phyloP scores from a whole-genome alignment of 2,888 invertebrate genomes.

The Orthonychiurus folsomi region DNA sequence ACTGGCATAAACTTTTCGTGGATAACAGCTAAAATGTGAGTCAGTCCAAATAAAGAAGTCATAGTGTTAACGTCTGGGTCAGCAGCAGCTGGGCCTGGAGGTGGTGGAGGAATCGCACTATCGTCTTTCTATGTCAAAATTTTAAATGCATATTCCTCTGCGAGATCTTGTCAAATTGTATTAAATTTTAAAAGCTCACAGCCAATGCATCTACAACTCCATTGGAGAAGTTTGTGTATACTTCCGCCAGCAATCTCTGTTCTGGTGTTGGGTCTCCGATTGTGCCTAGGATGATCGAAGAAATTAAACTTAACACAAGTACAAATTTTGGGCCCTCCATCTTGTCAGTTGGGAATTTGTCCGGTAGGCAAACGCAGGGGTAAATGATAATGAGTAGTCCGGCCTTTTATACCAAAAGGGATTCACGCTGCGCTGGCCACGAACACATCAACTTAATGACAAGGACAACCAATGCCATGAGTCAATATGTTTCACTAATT shows the following conservation, averaged over 20 bases:
- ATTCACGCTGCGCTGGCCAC: background rate
- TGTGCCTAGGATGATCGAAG: background rate
- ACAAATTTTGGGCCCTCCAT: background rate
- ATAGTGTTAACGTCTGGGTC: background rate
- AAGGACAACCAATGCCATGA: too few species aligned
- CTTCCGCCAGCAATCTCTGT: background rate
- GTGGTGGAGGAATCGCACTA: too few species aligned
- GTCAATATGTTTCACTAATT: background rate
- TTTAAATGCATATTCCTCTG: background rate
- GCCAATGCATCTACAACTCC: constrained; percentile 12
- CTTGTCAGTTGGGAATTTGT: background rate
- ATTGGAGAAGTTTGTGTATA: constrained; percentile 14
- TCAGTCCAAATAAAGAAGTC: constrained; percentile 8
- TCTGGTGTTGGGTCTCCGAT: background rate
- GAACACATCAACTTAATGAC: background rate
- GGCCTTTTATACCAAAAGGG: background rate
- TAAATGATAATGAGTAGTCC: background rate
- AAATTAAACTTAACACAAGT: background rate
- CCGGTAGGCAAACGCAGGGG: background rate
- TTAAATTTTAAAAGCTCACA: constrained; percentile 1
- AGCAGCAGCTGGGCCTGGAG: background rate
- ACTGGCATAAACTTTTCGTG: constrained; percentile 13
- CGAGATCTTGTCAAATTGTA: background rate
- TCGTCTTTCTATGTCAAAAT: constrained; percentile 5
- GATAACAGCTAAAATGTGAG: constrained; percentile 8